These are phyloP conservation scores for Pecten maximus DNA, from an alignment of 2,888 invertebrate species.

Conservation along the genomic window DNA sequence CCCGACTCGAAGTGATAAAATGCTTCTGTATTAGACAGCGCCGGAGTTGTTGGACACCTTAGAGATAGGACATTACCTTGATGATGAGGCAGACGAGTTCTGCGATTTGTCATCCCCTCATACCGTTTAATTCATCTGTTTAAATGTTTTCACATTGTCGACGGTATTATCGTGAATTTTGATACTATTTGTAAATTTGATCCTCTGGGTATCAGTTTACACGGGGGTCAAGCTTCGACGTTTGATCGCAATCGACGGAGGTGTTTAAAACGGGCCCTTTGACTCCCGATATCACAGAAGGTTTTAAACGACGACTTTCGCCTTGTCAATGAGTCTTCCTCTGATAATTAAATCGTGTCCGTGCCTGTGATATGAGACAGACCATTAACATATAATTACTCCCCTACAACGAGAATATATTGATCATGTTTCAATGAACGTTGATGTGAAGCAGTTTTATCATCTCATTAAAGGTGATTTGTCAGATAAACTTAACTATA, in stretches of 20 bases:
- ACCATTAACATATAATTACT: not conserved
- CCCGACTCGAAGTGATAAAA: not conserved
- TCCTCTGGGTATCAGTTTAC: not conserved
- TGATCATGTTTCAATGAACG: not conserved
- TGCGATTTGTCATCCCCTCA: not conserved
- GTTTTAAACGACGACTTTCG: not conserved
- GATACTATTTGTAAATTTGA: not conserved
- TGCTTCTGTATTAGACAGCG: not conserved
- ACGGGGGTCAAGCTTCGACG: not conserved
- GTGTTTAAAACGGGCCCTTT: not conserved
- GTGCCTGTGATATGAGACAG: not conserved
- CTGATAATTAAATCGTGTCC: not conserved
- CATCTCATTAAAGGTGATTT: no score
- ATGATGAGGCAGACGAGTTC: not conserved
- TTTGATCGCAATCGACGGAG: not conserved
- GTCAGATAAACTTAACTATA: no score
- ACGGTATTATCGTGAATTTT: not conserved
- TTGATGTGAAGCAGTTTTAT: not conserved
- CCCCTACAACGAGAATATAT: not conserved
- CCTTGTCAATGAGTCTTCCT: not conserved
- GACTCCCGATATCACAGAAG: not conserved
- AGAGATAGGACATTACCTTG: not conserved
- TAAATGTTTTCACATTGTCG: conserved; percentile 18
- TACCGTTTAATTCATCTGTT: not conserved
- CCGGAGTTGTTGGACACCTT: not conserved